These are phyloP conservation scores for Grus americana DNA, from an alignment of 2,113 vertebrate genomes.

Conservation along the genomic window DNA sequence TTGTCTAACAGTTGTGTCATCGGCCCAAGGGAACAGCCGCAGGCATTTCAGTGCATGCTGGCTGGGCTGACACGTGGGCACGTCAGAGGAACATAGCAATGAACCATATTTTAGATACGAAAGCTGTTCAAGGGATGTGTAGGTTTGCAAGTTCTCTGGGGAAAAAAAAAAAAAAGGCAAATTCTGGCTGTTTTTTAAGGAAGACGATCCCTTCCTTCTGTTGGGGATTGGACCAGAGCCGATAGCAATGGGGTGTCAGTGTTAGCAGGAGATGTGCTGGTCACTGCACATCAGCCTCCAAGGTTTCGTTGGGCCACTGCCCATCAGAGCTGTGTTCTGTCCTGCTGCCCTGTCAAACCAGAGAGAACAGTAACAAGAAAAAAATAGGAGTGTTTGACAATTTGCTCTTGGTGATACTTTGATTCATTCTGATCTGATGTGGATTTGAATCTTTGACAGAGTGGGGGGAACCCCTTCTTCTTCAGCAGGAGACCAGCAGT, in stretches of 20 bases:
- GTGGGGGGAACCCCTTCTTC: neutral
- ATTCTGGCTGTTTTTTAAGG: neutral
- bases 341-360: neutral
- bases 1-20: neutral
- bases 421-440: neutral
- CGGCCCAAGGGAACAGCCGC: neutral
- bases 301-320: no score
- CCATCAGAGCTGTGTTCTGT: neutral
- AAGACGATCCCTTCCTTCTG: neutral
- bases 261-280: no score
- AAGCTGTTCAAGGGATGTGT: neutral
- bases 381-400: neutral
- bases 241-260: fast-evolving
- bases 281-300: no score
- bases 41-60: neutral
- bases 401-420: neutral
- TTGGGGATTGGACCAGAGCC: neutral
- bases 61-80: neutral
- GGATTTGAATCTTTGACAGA: neutral
- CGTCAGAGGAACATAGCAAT: neutral
- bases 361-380: neutral
- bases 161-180: no score
- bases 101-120: neutral
- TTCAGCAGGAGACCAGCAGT: fast-evolving
- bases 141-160: neutral